These are phyloP conservation scores for Prolemur simus DNA, from an alignment of 2,113 vertebrate genomes.

Conservation along the genomic window DNA sequence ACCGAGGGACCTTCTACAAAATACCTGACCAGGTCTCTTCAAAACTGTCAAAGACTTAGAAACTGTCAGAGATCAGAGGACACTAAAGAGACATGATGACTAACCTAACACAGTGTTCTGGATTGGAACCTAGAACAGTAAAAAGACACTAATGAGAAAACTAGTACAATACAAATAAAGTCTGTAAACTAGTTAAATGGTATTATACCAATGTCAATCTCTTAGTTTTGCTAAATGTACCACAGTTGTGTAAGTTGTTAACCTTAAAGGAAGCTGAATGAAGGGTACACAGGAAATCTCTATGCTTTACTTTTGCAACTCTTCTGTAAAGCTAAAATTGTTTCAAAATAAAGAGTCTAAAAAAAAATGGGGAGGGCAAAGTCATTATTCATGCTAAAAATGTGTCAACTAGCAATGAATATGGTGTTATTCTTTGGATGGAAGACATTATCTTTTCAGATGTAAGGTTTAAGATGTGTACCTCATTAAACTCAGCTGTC, in stretches of 20 bases:
- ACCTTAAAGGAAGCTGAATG: not conserved
- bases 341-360: not conserved
- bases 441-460: not conserved
- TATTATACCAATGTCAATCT: not conserved
- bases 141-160: not conserved
- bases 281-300: not conserved
- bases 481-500: slow-evolving; percentile 25
- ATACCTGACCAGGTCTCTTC: not conserved
- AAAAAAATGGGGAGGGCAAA: not conserved
- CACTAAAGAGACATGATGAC: not conserved
- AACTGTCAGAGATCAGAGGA: not conserved
- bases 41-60: not conserved
- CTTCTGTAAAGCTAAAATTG: not conserved
- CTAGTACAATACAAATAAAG: not conserved
- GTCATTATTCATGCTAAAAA: not conserved
- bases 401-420: not conserved
- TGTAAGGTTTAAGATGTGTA: not conserved
- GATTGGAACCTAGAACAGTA: not conserved
- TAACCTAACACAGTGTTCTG: not conserved
- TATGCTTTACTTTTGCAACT: not conserved
- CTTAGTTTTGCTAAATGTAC: not conserved
- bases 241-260: not conserved
- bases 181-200: not conserved
- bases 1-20: not conserved
- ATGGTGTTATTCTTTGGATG: not conserved